Evolutionary conservation across 2,797 vertebrate species (phyloP).

Genomic region (Gallinago stenura): DNA sequence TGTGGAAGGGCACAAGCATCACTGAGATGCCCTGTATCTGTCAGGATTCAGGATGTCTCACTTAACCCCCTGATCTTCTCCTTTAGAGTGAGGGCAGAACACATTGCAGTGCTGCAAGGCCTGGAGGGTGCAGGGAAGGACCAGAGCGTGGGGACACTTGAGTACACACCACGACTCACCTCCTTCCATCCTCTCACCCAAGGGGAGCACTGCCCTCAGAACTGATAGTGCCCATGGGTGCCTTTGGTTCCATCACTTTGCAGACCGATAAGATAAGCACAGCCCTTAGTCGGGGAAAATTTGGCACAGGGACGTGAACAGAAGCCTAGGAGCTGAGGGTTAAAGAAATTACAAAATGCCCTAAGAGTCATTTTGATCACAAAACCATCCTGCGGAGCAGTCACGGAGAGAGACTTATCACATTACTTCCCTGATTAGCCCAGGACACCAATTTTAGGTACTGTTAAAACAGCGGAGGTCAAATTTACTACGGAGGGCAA

Average conservation of each 20-base stretch:
- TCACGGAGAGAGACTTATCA: background rate
- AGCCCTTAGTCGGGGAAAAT: background rate
- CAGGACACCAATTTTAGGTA: slow-evolving; percentile 12
- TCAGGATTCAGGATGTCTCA: background rate
- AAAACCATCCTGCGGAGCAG: background rate
- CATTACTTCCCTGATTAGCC: slow-evolving; percentile 20
- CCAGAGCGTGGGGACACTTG: background rate
- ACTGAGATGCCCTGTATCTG: background rate
- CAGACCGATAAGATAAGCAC: background rate
- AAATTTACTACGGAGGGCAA: slow-evolving; percentile 74
- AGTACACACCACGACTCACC: rapidly evolving
- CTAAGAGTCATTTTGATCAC: background rate
- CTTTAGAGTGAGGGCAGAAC: background rate
- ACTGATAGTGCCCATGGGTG: rapidly evolving
- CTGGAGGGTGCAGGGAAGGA: background rate
- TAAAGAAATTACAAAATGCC: background rate
- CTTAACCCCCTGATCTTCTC: rapidly evolving
- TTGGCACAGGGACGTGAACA: rapidly evolving
- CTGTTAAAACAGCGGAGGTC: slow-evolving; percentile 48
- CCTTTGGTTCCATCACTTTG: background rate
- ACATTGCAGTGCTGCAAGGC: background rate
- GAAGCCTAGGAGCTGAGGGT: background rate
- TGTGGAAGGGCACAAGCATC: background rate
- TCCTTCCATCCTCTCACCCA: background rate
- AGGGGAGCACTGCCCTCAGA: background rate